Conservation (phyloP, 2,888 invertebrate genomes). For the Lasius fuliginosus region DNA sequence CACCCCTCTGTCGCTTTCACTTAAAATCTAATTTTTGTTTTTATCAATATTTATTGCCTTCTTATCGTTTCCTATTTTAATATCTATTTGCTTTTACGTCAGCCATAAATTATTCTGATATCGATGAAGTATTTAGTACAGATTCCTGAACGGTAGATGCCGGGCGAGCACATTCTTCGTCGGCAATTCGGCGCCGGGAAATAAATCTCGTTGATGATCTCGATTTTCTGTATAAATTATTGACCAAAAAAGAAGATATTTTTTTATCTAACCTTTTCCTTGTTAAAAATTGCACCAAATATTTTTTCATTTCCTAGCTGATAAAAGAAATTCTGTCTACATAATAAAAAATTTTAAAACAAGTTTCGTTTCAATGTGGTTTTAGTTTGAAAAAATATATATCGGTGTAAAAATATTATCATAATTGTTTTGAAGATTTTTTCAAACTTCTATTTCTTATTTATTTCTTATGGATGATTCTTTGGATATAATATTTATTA, state of each 20-base stretch:
- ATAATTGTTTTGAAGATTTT: background rate
- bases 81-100: slow-evolving; percentile 48
- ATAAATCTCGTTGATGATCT: background rate
- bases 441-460: background rate
- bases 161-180: background rate
- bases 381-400: too few species aligned
- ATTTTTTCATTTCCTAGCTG: background rate
- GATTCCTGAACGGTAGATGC: slow-evolving; percentile 17
- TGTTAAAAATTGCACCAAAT: background rate
- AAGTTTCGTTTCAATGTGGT: background rate
- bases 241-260: background rate
- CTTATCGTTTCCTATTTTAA: slow-evolving; percentile 3
- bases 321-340: background rate
- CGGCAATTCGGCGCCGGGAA: background rate
- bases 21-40: slow-evolving; percentile 1
- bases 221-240: background rate
- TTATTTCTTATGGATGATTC: background rate
- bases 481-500: background rate
- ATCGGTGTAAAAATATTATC: background rate
- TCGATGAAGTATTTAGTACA: slow-evolving; percentile 24
- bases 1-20: background rate
- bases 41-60: background rate
- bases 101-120: slow-evolving; percentile 32
- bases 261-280: background rate
- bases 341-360: background rate